phyloP scores from a whole-genome alignment of 2,113 vertebrate genomes.

The Rattus rattus region DNA sequence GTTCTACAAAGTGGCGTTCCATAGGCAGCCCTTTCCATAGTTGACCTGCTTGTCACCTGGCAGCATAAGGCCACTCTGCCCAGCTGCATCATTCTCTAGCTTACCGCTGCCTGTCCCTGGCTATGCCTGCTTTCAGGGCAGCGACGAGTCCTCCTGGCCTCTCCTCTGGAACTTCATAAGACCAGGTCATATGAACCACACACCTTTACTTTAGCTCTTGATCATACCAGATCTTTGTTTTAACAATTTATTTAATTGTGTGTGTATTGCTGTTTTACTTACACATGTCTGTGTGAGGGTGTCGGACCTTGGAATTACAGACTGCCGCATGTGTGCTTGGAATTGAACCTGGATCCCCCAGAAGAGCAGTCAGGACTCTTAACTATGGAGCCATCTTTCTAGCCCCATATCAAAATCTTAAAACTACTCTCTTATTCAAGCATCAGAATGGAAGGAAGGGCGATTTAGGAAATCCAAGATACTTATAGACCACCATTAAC shows the following conservation, averaged over 20 bases:
- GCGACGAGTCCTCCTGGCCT: background rate
- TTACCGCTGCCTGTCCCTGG: background rate
- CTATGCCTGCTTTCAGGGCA: background rate
- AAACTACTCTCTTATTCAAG: slow-evolving; percentile 49
- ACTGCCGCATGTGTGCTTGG: background rate
- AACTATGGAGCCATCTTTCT: background rate
- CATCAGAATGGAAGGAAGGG: background rate
- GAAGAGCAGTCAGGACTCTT: background rate
- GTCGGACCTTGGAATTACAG: background rate
- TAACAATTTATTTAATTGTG: background rate
- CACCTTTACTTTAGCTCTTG: slow-evolving; percentile 36
- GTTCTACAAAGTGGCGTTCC: background rate
- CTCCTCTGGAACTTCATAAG: background rate
- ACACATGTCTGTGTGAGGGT: background rate
- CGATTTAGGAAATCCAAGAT: background rate
- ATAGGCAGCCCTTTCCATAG: background rate
- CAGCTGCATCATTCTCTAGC: background rate
- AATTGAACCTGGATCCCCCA: background rate
- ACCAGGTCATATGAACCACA: background rate
- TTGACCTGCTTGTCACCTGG: background rate
- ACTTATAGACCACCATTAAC: background rate
- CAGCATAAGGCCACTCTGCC: background rate
- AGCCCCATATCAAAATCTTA: background rate
- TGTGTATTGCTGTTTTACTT: background rate
- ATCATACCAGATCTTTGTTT: background rate